A percentile compares a stretch with the other conserved stretches of the same genome.
Evolutionary conservation across 2,888 invertebrate species (phyloP).

Genomic region (Dynastes grantii): DNA sequence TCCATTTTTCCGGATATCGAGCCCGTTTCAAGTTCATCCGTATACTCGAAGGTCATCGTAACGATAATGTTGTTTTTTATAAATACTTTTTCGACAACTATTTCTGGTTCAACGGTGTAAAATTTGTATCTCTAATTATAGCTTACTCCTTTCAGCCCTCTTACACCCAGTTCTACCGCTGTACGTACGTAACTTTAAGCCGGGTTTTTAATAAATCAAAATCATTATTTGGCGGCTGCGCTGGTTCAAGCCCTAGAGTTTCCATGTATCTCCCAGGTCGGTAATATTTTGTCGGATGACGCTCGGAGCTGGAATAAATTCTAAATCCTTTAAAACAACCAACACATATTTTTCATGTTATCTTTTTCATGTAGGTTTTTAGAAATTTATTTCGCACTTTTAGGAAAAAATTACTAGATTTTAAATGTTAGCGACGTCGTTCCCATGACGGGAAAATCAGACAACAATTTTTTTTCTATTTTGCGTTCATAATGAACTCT

Average conservation of each 20-base stretch:
- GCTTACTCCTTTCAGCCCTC: neutral
- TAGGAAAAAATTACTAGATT: constrained; percentile 10
- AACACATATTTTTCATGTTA: constrained; percentile 27
- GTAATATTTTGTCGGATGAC: constrained; percentile 15
- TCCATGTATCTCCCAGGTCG: constrained; percentile 1
- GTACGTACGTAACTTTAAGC: neutral
- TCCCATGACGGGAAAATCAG: neutral
- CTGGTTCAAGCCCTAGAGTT: constrained; percentile 1
- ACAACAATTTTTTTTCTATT: too few relatives aligned
- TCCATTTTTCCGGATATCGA: constrained; percentile 11
- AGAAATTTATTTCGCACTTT: constrained; percentile 33
- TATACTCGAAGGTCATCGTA: constrained; percentile 14
- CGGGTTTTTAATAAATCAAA: constrained; percentile 34
- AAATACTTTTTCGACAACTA: neutral
- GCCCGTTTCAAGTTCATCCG: constrained; percentile 1
- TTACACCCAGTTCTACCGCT: neutral
- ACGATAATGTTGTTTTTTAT: constrained; percentile 7
- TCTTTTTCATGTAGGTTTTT: constrained; percentile 28
- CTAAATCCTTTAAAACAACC: constrained; percentile 43
- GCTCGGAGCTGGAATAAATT: constrained; percentile 7
- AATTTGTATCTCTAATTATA: constrained; percentile 15
- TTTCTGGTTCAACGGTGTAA: neutral
- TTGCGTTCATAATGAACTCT: too few relatives aligned
- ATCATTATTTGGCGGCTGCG: constrained; percentile 17
- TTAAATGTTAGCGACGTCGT: constrained; percentile 19